Evolutionary conservation across 2,113 vertebrate genomes (phyloP).

Genomic region (Brachypodius melanocephalos): DNA sequence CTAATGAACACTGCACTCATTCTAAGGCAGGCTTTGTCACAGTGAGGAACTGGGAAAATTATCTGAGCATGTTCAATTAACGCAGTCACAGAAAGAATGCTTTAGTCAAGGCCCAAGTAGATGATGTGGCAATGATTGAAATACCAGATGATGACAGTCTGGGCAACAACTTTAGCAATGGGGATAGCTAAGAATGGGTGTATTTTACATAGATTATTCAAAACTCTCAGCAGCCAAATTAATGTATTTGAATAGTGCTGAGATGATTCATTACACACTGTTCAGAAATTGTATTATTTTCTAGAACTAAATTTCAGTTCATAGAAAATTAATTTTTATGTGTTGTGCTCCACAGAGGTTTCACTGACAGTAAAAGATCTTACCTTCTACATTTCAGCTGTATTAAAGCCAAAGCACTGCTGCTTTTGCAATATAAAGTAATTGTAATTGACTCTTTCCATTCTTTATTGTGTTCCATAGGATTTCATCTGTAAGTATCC

Average conservation of each 20-base stretch:
- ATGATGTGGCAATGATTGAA: slow-evolving; percentile 1
- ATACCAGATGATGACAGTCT: not conserved
- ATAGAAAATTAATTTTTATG: not conserved
- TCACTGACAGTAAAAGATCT: not conserved
- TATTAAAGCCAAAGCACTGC: not conserved
- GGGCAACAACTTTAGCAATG: not conserved
- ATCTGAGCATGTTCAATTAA: not conserved
- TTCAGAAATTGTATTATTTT: not conserved
- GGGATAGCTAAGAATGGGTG: not conserved
- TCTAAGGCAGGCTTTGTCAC: not conserved
- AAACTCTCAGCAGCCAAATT: not conserved
- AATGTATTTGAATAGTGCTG: not conserved
- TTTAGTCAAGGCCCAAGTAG: not conserved
- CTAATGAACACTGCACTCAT: not conserved
- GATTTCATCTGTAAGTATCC: not conserved
- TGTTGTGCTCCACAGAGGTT: not conserved
- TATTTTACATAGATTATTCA: not conserved
- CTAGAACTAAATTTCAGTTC: not conserved
- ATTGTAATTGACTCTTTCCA: not conserved
- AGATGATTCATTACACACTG: not conserved
- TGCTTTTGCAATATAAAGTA: slow-evolving; percentile 27
- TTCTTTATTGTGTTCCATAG: not conserved
- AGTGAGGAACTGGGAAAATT: not conserved
- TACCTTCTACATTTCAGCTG: not conserved
- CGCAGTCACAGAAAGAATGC: not conserved